phyloP scores from a whole-genome alignment of 2,113 vertebrate genomes.

The Tympanuchus pallidicinctus region DNA sequence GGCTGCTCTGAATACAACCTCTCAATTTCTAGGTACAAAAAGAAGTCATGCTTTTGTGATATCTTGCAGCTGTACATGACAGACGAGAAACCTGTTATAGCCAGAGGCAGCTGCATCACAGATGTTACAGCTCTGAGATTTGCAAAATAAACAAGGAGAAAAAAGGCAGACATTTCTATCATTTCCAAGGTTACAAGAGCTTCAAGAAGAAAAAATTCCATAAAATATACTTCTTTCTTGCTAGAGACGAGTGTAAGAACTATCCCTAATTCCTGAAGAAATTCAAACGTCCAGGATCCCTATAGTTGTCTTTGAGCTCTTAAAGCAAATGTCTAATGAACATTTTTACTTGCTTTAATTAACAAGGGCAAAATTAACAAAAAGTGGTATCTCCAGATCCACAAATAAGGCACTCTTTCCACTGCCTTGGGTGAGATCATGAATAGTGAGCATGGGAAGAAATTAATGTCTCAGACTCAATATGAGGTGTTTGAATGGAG shows the following conservation, averaged over 20 bases:
- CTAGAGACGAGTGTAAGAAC: not conserved
- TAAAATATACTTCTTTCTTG: not conserved
- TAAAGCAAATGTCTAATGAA: not conserved
- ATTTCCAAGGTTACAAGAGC: rapidly evolving
- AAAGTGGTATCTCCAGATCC: not conserved
- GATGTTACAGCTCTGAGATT: not conserved
- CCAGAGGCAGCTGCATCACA: not conserved
- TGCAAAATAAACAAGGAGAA: not conserved
- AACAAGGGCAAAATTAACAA: not conserved
- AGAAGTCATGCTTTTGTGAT: rapidly evolving
- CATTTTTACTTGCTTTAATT: not conserved
- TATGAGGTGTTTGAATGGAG: not conserved
- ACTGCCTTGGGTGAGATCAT: not conserved
- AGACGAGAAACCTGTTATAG: not conserved
- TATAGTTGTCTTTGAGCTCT: not conserved
- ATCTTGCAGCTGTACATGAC: not conserved
- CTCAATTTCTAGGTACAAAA: not conserved
- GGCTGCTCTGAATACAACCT: rapidly evolving
- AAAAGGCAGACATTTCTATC: not conserved
- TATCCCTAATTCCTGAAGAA: not conserved
- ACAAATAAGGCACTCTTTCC: rapidly evolving
- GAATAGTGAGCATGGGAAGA: not conserved
- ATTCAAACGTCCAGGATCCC: not conserved
- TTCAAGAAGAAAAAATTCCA: not conserved
- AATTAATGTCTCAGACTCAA: rapidly evolving